Conservation (phyloP, 2,797 vertebrate species). For the Poecilia velifera region DNA sequence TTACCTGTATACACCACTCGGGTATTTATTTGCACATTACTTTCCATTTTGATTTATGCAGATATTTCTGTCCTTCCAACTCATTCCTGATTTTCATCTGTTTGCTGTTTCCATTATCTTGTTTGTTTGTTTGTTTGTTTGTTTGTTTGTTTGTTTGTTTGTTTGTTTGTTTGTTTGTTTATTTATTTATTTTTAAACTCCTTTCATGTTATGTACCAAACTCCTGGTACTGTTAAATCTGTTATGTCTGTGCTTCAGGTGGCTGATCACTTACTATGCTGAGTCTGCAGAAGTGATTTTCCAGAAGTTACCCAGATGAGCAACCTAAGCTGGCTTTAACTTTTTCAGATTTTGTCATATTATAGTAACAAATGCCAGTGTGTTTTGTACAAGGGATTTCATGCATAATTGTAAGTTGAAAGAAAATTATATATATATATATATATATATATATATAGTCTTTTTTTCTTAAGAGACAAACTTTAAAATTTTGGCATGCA, state of each 20-base stretch:
- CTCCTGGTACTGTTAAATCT: constrained; percentile 22
- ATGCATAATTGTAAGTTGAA: neutral
- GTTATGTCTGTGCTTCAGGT: constrained; percentile 49
- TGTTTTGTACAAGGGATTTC: neutral
- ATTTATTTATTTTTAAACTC: neutral
- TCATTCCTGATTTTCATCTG: neutral
- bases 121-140: neutral
- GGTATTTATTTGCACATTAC: constrained; percentile 20
- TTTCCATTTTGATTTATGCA: constrained; percentile 6
- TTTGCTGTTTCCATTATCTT: constrained; percentile 17
- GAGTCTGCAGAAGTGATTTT: constrained; percentile 50
- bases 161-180: no score
- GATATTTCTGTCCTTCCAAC: neutral
- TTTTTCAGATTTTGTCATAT: neutral
- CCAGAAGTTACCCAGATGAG: constrained; percentile 9
- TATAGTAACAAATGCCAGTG: neutral
- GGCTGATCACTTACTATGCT: constrained; percentile 17
- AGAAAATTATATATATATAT: neutral
- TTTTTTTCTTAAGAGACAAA: neutral
- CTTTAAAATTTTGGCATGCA: neutral
- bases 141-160: no score
- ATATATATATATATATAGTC: neutral
- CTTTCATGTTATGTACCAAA: constrained; percentile 35
- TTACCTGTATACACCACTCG: neutral
- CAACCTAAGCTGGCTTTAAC: constrained; percentile 10